These are phyloP conservation scores for Stenchaetothrips biformis DNA, from an alignment of 2,888 invertebrate species.

Conservation along the genomic window DNA sequence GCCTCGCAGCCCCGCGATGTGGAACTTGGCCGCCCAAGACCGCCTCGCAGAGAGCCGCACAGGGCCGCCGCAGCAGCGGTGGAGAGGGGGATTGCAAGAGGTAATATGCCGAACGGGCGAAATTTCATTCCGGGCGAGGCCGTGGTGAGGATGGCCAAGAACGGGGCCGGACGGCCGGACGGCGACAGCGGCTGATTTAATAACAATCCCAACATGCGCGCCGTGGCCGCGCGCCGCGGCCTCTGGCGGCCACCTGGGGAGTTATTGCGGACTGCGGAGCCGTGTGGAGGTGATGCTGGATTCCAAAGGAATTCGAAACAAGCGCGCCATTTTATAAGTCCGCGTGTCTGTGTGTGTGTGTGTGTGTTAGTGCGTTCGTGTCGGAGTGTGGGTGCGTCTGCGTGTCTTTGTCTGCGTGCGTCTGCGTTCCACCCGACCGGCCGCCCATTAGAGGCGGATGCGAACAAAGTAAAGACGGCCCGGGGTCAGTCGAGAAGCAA, in stretches of 20 bases:
- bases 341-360: background rate
- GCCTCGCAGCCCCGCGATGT: background rate
- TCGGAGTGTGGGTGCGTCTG: background rate
- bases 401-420: background rate
- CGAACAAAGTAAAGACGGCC: background rate
- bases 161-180: no score
- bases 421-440: background rate
- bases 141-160: no score
- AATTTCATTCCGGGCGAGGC: background rate
- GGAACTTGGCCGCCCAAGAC: background rate
- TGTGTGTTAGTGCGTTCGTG: no score
- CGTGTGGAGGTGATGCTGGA: no score
- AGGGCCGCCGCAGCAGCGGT: background rate
- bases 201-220: background rate
- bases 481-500: no score
- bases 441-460: background rate
- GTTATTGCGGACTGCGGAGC: no score
- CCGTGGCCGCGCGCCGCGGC: no score
- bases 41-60: background rate
- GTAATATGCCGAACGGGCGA: constrained; percentile 1
- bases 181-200: background rate
- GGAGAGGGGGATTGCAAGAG: background rate
- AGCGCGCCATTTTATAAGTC: no score
- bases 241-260: no score
- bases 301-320: no score